These are phyloP conservation scores for Samia ricini DNA, from an alignment of 1,140 invertebrate genomes.

Conservation along the genomic window DNA sequence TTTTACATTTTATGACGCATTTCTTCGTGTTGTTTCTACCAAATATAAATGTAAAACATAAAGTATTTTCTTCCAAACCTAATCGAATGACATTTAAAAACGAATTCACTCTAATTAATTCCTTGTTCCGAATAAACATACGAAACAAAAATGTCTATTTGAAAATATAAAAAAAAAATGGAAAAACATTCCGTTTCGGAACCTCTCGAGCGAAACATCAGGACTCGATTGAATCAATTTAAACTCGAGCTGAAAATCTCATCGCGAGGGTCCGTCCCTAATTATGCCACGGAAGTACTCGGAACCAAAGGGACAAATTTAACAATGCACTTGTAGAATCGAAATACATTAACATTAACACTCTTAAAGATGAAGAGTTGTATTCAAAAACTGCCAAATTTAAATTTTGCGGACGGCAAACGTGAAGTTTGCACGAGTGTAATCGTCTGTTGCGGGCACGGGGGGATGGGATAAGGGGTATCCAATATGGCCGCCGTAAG, in stretches of 20 bases:
- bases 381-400: constrained; percentile 7
- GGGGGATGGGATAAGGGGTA: constrained; percentile 56
- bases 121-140: constrained; percentile 44
- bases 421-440: constrained; percentile 54
- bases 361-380: not conserved
- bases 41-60: not conserved
- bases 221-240: constrained; percentile 74
- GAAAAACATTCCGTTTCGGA: constrained; percentile 35
- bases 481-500: constrained; percentile 73
- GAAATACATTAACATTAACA: constrained; percentile 17
- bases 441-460: constrained; percentile 69
- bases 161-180: constrained; percentile 23
- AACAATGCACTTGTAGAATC: constrained; percentile 26
- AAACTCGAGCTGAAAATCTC: constrained; percentile 65
- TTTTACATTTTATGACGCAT: too few species aligned
- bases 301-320: constrained; percentile 57
- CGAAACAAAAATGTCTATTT: constrained; percentile 2
- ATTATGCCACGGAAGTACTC: constrained; percentile 71
- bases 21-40: too few species aligned
- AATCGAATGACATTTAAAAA: not conserved
- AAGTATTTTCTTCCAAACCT: not conserved
- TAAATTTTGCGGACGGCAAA: constrained; percentile 14
- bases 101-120: constrained; percentile 41
- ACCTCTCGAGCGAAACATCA: constrained; percentile 61
- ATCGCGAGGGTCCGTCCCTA: constrained; percentile 70